Evolutionary conservation across 1,140 invertebrate species (phyloP).

Genomic region (Drosophila gunungcola): DNA sequence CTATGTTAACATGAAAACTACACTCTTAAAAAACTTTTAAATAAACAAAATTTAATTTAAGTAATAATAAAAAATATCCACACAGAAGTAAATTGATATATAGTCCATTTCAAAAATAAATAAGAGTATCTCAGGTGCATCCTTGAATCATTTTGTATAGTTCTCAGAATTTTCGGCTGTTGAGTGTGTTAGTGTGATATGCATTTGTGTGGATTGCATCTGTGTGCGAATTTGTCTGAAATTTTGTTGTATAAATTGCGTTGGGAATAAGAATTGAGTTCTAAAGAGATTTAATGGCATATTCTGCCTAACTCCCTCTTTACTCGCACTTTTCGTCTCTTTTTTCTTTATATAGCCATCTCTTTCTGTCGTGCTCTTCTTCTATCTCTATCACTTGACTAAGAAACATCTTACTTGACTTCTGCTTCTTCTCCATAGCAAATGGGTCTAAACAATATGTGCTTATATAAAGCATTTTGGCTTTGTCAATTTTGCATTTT

Average conservation of each 20-base stretch:
- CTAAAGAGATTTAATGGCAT: slow-evolving; percentile 83
- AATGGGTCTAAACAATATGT: slow-evolving; percentile 53
- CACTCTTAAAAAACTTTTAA: too few relatives aligned
- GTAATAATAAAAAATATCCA: too few relatives aligned
- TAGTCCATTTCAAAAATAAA: too few relatives aligned
- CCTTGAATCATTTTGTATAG: background rate
- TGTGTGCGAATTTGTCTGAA: slow-evolving; percentile 47
- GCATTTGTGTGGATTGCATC: slow-evolving; percentile 21
- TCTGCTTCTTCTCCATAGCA: slow-evolving; percentile 14
- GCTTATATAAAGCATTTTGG: slow-evolving; percentile 72
- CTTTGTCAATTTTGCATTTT: slow-evolving; percentile 77
- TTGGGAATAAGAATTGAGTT: slow-evolving; percentile 84
- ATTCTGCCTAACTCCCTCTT: slow-evolving; percentile 39
- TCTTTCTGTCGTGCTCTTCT: slow-evolving; percentile 7
- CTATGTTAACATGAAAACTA: too few relatives aligned
- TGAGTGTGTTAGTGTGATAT: slow-evolving; percentile 2
- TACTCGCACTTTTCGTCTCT: slow-evolving; percentile 3
- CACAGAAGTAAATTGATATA: too few relatives aligned
- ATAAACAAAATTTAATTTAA: too few relatives aligned
- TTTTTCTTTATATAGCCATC: background rate
- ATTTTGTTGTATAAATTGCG: slow-evolving; percentile 83
- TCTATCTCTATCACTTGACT: slow-evolving; percentile 14
- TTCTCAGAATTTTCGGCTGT: slow-evolving; percentile 3
- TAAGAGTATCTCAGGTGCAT: slow-evolving; percentile 24
- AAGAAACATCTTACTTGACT: slow-evolving; percentile 42